phyloP scores from a whole-genome alignment of 2,113 vertebrate genomes.

The Cheilinus undulatus region DNA sequence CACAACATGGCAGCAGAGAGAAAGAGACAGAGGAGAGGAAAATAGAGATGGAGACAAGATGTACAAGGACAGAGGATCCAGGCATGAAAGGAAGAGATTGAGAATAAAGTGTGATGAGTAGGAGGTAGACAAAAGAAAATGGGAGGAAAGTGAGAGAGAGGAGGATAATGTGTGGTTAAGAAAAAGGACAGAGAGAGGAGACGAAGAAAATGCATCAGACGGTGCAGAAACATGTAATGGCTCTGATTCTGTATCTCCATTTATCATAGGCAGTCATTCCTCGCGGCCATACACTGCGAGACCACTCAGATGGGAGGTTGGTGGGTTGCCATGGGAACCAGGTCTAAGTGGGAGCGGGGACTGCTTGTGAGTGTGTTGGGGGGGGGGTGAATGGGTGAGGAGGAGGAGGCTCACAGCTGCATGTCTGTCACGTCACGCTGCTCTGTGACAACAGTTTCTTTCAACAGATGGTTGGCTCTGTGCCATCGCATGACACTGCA shows the following conservation, averaged over 20 bases:
- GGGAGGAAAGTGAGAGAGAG: neutral
- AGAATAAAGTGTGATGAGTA: conserved; percentile 15
- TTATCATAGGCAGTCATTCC: conserved; percentile 63
- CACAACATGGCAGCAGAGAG: conserved; percentile 85
- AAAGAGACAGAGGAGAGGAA: conserved; percentile 11
- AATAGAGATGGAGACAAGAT: conserved; percentile 24
- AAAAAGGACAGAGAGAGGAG: conserved; percentile 35
- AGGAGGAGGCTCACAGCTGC: conserved; percentile 16
- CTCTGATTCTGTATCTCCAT: conserved; percentile 55
- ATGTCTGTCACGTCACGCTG: conserved; percentile 39
- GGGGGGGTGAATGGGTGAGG: conserved; percentile 30
- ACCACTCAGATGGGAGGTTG: conserved; percentile 59
- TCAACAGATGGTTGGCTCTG: conserved; percentile 51
- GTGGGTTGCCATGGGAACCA: conserved; percentile 73
- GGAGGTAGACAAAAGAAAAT: conserved; percentile 19
- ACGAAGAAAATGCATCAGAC: conserved; percentile 51
- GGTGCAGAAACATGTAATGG: conserved; percentile 53
- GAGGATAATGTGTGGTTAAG: neutral
- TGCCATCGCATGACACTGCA: conserved; percentile 51
- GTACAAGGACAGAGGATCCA: conserved; percentile 17
- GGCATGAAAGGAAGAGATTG: conserved; percentile 6
- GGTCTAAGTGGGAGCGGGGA: conserved; percentile 43
- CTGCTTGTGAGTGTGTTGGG: conserved; percentile 31
- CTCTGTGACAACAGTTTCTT: conserved; percentile 19
- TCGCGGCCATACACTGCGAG: conserved; percentile 49